These are phyloP conservation scores for Drosophila borborema DNA, from an alignment of 2,888 invertebrate genomes.

Conservation along the genomic window DNA sequence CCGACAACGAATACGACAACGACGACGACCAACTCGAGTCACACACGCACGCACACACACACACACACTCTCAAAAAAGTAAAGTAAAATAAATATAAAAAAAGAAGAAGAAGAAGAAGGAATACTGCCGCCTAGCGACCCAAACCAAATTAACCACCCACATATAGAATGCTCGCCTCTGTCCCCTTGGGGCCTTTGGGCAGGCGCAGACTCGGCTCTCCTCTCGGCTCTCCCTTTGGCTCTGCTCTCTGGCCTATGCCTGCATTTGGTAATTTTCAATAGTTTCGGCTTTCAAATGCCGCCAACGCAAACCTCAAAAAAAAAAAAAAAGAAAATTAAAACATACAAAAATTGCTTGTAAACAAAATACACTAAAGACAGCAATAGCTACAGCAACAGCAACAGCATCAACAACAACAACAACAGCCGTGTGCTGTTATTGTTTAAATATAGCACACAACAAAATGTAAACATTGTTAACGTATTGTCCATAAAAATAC, in stretches of 20 bases:
- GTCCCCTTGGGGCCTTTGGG: constrained; percentile 44
- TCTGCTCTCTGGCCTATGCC: constrained; percentile 17
- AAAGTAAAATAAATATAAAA: constrained; percentile 6
- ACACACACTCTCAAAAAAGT: not conserved
- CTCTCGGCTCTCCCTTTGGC: constrained; percentile 20
- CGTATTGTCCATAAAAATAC: constrained; percentile 75
- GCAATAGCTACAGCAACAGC: too few relatives aligned
- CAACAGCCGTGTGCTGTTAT: constrained; percentile 29
- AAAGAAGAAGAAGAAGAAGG: not conserved
- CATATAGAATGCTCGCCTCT: constrained; percentile 14
- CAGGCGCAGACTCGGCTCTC: constrained; percentile 61
- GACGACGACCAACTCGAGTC: constrained; percentile 19
- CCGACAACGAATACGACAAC: constrained; percentile 52
- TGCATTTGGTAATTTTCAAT: constrained; percentile 44
- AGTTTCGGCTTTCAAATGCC: constrained; percentile 52
- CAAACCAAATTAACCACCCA: constrained; percentile 48
- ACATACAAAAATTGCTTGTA: constrained; percentile 53
- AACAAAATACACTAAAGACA: constrained; percentile 53
- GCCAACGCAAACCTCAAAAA: constrained; percentile 40
- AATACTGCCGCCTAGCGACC: constrained; percentile 29
- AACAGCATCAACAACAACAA: too few relatives aligned
- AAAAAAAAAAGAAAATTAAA: constrained; percentile 24
- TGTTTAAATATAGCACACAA: constrained; percentile 70
- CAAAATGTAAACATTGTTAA: constrained; percentile 75
- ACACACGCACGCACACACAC: constrained; percentile 9